Conservation (phyloP, 2,113 vertebrate species). For the Actenoides hombroni region DNA sequence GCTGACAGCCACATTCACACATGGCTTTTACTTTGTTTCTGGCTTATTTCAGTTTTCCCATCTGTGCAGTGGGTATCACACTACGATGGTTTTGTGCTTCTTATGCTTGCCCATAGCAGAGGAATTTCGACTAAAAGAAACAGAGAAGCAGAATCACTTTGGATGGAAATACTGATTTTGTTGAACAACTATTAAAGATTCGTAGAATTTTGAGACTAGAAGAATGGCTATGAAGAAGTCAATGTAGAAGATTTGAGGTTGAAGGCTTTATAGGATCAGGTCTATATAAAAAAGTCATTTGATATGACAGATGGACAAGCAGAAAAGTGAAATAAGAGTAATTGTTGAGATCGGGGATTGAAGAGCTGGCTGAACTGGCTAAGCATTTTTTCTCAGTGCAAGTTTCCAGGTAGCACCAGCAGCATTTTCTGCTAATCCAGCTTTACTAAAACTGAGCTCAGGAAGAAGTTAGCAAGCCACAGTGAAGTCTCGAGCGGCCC, state of each 20-base stretch:
- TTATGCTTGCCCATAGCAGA: not conserved
- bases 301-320: not conserved
- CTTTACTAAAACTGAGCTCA: not conserved
- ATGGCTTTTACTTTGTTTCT: not conserved
- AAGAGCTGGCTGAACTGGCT: not conserved
- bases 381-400: not conserved
- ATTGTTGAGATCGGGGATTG: not conserved
- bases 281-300: not conserved
- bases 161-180: not conserved
- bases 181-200: not conserved
- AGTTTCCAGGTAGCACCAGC: not conserved
- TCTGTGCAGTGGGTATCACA: not conserved
- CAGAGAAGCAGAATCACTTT: not conserved
- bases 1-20: not conserved
- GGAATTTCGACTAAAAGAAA: not conserved
- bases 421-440: not conserved
- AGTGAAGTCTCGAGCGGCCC: not conserved
- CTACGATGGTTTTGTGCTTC: rapidly evolving
- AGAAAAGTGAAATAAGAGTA: not conserved
- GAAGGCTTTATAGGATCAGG: not conserved
- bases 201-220: not conserved
- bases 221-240: not conserved
- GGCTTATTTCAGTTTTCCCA: not conserved
- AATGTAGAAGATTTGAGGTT: not conserved
- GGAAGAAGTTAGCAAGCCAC: not conserved